Conservation (phyloP, 1,140 invertebrate genomes). For the Physella acuta region DNA sequence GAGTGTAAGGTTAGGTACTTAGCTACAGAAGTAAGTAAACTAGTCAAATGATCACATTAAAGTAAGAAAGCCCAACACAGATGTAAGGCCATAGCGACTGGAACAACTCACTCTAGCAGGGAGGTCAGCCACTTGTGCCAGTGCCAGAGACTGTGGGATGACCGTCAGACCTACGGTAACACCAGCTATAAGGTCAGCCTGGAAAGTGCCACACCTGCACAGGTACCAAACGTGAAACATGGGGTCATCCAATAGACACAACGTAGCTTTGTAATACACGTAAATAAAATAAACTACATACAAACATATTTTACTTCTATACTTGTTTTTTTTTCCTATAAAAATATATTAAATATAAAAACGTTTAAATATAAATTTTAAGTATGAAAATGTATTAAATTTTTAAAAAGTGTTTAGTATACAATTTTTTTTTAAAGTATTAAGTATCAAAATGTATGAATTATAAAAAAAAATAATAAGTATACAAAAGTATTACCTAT, state of each 20-base stretch:
- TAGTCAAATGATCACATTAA: neutral
- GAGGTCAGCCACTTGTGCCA: slow-evolving; percentile 76
- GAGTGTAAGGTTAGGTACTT: neutral
- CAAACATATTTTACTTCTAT: too few relatives aligned
- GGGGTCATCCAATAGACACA: too few relatives aligned
- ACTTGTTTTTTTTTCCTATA: too few relatives aligned
- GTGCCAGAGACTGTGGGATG: slow-evolving; percentile 83
- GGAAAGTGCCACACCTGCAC: slow-evolving; percentile 37
- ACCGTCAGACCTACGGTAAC: slow-evolving; percentile 83
- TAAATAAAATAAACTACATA: too few relatives aligned
- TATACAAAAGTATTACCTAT: slow-evolving; percentile 28
- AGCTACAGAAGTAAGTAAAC: neutral
- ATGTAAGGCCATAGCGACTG: neutral
- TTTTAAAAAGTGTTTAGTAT: neutral
- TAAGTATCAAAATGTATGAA: neutral
- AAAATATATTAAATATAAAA: too few relatives aligned
- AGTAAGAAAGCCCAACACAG: neutral
- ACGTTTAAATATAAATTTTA: too few relatives aligned
- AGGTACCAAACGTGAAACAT: too few relatives aligned
- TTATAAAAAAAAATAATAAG: neutral
- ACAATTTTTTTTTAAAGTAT: neutral
- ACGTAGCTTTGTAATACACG: too few relatives aligned
- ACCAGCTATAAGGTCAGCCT: slow-evolving; percentile 68
- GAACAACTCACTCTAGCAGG: slow-evolving; percentile 66
- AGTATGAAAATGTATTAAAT: too few relatives aligned